Percentiles rank a stretch among this genome's conserved stretches.
phyloP scores from a whole-genome alignment of 2,113 vertebrate genomes.

The Numenius arquata region DNA sequence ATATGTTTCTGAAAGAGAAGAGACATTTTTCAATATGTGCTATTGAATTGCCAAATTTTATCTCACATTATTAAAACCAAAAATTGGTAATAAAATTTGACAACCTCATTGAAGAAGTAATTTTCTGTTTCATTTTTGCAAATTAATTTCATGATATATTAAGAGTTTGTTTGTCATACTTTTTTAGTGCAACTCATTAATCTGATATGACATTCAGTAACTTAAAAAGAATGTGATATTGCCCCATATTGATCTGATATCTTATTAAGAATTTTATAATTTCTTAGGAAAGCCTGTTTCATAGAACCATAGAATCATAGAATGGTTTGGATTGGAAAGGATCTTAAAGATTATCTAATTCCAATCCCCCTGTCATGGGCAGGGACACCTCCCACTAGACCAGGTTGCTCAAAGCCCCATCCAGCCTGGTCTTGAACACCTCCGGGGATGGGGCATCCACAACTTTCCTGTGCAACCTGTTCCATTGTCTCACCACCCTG shows the following conservation, averaged over 20 bases:
- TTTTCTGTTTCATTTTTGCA: conserved; percentile 43
- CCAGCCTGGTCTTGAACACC: not conserved
- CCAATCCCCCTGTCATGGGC: not conserved
- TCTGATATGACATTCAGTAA: conserved; percentile 12
- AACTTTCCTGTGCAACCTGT: not conserved
- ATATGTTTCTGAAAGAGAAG: not conserved
- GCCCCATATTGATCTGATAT: not conserved
- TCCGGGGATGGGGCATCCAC: not conserved
- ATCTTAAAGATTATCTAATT: not conserved
- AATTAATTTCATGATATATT: conserved; percentile 51
- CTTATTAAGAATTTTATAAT: conserved; percentile 13
- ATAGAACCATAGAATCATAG: not conserved
- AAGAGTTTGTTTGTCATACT: conserved; percentile 45
- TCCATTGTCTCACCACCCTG: not conserved
- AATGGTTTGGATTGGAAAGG: not conserved
- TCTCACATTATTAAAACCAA: not conserved
- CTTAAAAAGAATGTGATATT: conserved; percentile 7
- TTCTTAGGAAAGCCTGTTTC: not conserved
- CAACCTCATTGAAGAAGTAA: conserved; percentile 33
- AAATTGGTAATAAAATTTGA: conserved; percentile 57
- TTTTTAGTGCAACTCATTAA: conserved; percentile 45
- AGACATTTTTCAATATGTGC: not conserved
- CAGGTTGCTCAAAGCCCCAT: not conserved
- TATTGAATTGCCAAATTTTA: conserved; percentile 21
- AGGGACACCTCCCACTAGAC: not conserved